phyloP scores from a whole-genome alignment of 2,797 vertebrate species.

The Pteronotus mesoamericanus region DNA sequence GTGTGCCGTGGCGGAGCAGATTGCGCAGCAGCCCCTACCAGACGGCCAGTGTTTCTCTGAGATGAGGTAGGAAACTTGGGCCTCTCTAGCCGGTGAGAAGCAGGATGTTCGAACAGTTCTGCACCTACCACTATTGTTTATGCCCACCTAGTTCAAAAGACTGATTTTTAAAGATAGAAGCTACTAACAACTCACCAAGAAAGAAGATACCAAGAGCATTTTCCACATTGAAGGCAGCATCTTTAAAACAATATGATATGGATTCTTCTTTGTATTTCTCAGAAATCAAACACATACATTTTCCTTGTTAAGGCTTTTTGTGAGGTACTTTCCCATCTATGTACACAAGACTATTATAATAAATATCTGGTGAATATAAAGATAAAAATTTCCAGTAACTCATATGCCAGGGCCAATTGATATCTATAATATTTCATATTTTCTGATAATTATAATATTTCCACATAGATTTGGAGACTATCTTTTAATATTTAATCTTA shows the following conservation, averaged over 20 bases:
- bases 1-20: fast-evolving
- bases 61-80: background rate
- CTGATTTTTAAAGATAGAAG: background rate
- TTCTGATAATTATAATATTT: conserved; percentile 13
- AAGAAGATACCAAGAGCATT: background rate
- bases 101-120: background rate
- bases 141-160: background rate
- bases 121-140: background rate
- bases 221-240: background rate
- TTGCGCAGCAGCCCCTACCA: background rate
- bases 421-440: background rate
- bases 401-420: background rate
- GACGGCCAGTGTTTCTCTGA: background rate
- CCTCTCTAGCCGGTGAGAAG: background rate
- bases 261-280: background rate
- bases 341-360: background rate
- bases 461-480: background rate
- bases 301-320: background rate
- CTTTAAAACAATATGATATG: background rate
- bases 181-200: background rate
- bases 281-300: background rate
- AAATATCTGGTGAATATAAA: conserved; percentile 1
- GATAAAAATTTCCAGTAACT: conserved; percentile 22
- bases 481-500: conserved; percentile 31
- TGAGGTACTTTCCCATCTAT: background rate